Percentiles rank a stretch among this genome's conserved stretches.
phyloP scores from a whole-genome alignment of 2,797 vertebrate species.

The Hippopotamyrus pictus region DNA sequence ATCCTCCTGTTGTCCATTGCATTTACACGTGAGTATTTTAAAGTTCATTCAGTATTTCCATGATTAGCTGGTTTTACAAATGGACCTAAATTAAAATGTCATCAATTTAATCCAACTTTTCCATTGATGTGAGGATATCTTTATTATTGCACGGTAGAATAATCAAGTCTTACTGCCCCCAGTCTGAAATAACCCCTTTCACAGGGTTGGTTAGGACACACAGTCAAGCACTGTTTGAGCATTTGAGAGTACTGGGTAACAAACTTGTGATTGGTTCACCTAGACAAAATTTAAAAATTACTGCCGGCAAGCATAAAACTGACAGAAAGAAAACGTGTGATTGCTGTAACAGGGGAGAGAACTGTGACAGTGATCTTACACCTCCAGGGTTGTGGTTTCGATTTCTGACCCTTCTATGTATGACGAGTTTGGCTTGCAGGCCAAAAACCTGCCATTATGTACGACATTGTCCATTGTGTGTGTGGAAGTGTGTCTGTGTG shows the following conservation, averaged over 20 bases:
- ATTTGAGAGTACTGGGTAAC: background rate
- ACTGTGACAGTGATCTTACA: background rate
- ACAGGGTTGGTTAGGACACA: background rate
- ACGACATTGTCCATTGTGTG: background rate
- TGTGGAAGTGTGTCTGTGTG: slow-evolving; percentile 4
- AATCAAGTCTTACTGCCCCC: background rate
- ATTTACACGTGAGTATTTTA: slow-evolving; percentile 51
- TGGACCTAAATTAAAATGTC: background rate
- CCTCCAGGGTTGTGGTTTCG: background rate
- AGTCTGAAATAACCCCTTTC: background rate
- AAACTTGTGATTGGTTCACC: background rate
- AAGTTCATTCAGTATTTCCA: background rate
- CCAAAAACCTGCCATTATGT: background rate
- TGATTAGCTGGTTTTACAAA: background rate
- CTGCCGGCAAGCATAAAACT: background rate
- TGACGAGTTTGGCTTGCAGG: background rate
- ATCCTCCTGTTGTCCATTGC: slow-evolving; percentile 53
- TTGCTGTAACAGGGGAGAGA: background rate
- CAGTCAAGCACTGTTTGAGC: background rate
- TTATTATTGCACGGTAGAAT: background rate
- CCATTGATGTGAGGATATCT: background rate
- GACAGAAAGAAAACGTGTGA: background rate
- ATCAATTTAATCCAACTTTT: background rate
- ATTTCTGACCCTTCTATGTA: background rate
- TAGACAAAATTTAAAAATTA: background rate